phyloP scores from a whole-genome alignment of 2,113 vertebrate species.

The Entomyzon cyanotis region DNA sequence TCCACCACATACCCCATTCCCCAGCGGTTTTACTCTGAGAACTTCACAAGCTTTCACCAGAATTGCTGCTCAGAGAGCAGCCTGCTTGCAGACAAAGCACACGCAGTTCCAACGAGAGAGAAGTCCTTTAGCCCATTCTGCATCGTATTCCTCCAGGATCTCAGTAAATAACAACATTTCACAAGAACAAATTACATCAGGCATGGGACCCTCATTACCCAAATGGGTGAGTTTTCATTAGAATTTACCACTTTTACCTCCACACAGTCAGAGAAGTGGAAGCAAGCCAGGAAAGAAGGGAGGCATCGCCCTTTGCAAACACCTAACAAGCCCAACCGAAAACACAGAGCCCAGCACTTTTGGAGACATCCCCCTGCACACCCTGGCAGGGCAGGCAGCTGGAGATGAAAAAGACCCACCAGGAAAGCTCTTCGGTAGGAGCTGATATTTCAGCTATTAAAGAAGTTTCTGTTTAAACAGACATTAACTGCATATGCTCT shows the following conservation, averaged over 20 bases:
- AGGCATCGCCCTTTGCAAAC: slow-evolving; percentile 28
- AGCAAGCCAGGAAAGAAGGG: not conserved
- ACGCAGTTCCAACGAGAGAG: not conserved
- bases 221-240: not conserved
- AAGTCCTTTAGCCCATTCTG: not conserved
- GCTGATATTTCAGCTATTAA: slow-evolving; percentile 6
- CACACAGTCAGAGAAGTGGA: not conserved
- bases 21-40: not conserved
- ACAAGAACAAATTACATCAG: not conserved
- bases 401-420: slow-evolving; percentile 16
- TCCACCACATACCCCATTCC: accelerated
- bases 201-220: accelerated
- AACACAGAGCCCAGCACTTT: not conserved
- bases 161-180: not conserved
- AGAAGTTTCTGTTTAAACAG: slow-evolving; percentile 56
- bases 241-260: not conserved
- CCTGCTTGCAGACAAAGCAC: not conserved
- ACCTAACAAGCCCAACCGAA: not conserved
- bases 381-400: not conserved
- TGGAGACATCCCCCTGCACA: not conserved
- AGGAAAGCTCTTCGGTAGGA: not conserved
- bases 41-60: not conserved
- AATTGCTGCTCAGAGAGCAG: not conserved
- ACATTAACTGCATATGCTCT: slow-evolving; percentile 1
- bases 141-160: not conserved